Conservation (phyloP, 2,113 vertebrate species). For the Lutjanus erythropterus region DNA sequence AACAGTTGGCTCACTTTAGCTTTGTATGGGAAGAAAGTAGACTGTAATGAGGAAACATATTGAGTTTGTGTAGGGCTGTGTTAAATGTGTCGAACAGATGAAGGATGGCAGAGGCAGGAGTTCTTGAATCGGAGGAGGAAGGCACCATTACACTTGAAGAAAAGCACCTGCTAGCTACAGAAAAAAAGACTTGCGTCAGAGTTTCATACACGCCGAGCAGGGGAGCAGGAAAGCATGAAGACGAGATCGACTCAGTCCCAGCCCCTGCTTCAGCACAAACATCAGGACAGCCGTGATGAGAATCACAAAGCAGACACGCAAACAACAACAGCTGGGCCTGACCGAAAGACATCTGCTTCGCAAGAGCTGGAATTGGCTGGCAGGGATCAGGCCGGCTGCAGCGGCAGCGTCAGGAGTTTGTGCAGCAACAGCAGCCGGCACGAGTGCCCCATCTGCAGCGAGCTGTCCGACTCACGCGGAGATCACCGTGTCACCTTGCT, state of each 20-base stretch:
- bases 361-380: constrained; percentile 47
- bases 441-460: constrained; percentile 89
- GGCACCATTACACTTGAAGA: not conserved
- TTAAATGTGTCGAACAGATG: not conserved
- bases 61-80: not conserved
- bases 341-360: constrained; percentile 65
- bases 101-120: constrained; percentile 56
- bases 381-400: constrained; percentile 31
- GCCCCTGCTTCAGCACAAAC: constrained; percentile 49
- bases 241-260: constrained; percentile 1
- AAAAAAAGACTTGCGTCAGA: not conserved
- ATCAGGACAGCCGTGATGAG: constrained; percentile 40
- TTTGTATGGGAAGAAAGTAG: constrained; percentile 14
- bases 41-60: not conserved
- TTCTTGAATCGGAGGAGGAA: constrained; percentile 13
- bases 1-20: constrained; percentile 5
- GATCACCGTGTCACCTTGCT: constrained; percentile 73
- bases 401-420: constrained; percentile 52
- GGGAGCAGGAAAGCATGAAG: not conserved
- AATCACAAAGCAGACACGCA: constrained; percentile 19
- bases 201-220: not conserved
- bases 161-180: not conserved
- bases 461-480: constrained; percentile 75
- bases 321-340: constrained; percentile 59
- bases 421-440: constrained; percentile 52